A percentile compares a stretch with the other conserved stretches of the same genome.
Conservation (phyloP, 1,140 invertebrate species). For the Cyclargus thomasi region DNA sequence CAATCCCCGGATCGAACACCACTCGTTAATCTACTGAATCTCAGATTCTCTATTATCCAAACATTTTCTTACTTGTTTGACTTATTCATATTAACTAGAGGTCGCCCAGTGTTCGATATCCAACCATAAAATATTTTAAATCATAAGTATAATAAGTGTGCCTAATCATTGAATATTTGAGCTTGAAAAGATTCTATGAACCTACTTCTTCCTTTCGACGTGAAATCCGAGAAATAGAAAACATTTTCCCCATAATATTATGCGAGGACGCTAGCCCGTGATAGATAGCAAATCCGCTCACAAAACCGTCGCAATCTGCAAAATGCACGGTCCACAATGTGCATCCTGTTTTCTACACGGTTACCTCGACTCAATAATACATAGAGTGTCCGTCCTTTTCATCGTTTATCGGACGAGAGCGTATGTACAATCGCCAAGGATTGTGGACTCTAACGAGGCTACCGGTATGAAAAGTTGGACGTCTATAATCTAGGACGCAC, state of each 20-base stretch:
- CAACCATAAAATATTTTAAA: too few relatives aligned
- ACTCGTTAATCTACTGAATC: too few relatives aligned
- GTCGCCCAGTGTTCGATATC: too few relatives aligned
- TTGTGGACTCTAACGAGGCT: constrained; percentile 9
- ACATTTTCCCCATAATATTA: not conserved
- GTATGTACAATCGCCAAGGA: constrained; percentile 32
- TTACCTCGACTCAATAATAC: constrained; percentile 40
- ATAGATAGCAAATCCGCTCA: not conserved
- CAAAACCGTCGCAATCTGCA: constrained; percentile 1
- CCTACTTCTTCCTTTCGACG: not conserved
- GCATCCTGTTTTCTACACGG: constrained; percentile 38
- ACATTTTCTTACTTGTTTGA: too few relatives aligned
- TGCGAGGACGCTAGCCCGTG: not conserved
- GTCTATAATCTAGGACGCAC: not conserved
- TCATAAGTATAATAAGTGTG: too few relatives aligned
- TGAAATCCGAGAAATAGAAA: not conserved
- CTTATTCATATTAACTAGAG: too few relatives aligned
- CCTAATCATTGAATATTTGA: too few relatives aligned
- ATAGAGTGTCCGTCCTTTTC: constrained; percentile 41
- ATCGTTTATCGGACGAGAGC: constrained; percentile 36
- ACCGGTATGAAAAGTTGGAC: not conserved
- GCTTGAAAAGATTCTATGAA: too few relatives aligned
- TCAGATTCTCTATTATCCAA: too few relatives aligned
- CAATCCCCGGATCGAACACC: too few relatives aligned
- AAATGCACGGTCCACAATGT: constrained; percentile 16